Evolutionary conservation across 2,888 invertebrate species (phyloP).

Genomic region (Volucella inanis): DNA sequence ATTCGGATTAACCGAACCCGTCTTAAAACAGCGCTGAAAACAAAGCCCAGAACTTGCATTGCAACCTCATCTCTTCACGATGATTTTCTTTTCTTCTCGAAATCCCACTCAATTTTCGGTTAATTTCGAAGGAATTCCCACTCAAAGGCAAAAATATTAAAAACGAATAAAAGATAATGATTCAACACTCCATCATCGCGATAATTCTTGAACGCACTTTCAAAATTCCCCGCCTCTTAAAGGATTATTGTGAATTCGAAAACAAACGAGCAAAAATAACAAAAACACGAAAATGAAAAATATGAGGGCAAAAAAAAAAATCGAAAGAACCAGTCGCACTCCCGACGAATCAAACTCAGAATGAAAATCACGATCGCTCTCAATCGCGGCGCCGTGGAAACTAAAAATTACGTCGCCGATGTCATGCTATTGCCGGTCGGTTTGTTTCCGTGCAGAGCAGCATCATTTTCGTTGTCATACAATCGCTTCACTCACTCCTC

Average conservation of each 20-base stretch:
- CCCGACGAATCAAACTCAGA: constrained; percentile 17
- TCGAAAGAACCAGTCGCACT: constrained; percentile 28
- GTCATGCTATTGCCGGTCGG: not conserved
- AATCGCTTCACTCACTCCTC: constrained; percentile 30
- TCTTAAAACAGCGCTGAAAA: not conserved
- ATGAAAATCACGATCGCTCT: constrained; percentile 66
- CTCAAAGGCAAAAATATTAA: not conserved
- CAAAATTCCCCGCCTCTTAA: constrained; percentile 44
- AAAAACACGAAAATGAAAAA: not conserved
- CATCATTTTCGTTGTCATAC: constrained; percentile 23
- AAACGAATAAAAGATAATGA: constrained; percentile 26
- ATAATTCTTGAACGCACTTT: constrained; percentile 21
- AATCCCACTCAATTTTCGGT: not conserved
- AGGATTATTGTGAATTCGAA: constrained; percentile 54
- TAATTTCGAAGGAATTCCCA: not conserved
- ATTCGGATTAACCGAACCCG: not conserved
- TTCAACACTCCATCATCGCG: constrained; percentile 20
- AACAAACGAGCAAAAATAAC: constrained; percentile 47
- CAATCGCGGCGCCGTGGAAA: constrained; percentile 68
- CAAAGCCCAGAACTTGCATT: not conserved
- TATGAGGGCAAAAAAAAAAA: constrained; percentile 18
- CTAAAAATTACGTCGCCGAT: constrained; percentile 57
- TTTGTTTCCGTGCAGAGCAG: constrained; percentile 38
- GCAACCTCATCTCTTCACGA: not conserved
- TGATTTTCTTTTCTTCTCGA: not conserved